These are phyloP conservation scores for Hipposideros armiger DNA, from an alignment of 2,113 vertebrate genomes.

Conservation along the genomic window DNA sequence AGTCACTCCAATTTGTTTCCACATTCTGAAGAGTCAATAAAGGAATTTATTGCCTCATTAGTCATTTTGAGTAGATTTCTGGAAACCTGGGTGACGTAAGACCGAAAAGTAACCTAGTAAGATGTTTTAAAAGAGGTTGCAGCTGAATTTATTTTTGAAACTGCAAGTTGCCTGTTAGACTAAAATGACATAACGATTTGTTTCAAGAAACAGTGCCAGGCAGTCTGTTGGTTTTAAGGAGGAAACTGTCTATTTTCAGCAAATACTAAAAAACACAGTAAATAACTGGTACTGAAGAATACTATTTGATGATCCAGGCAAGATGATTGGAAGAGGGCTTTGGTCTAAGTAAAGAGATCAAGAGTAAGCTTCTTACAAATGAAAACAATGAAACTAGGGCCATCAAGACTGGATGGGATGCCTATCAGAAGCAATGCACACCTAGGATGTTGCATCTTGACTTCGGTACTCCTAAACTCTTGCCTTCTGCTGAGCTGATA, in stretches of 20 bases:
- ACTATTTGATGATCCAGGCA: background rate
- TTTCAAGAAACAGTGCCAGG: conserved; percentile 5
- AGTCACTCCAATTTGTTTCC: conserved; percentile 82
- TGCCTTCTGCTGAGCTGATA: background rate
- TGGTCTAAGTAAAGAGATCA: background rate
- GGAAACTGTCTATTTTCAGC: conserved; percentile 48
- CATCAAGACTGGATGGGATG: background rate
- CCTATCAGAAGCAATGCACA: too few relatives aligned
- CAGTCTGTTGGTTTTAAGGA: background rate
- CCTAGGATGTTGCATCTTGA: too few relatives aligned
- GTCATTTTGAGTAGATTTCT: conserved; percentile 81
- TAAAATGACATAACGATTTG: conserved; percentile 25
- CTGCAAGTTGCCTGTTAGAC: conserved; percentile 44
- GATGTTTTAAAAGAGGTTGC: conserved; percentile 55
- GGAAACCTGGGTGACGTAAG: conserved; percentile 80
- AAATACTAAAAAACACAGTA: background rate
- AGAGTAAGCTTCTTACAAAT: background rate
- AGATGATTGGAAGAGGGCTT: background rate
- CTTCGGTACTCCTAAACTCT: background rate
- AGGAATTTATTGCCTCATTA: conserved; percentile 84
- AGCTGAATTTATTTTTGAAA: conserved; percentile 72
- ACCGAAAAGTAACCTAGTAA: conserved; percentile 75
- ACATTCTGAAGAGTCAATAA: conserved; percentile 81
- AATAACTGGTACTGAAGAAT: background rate
- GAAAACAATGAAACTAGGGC: background rate